phyloP scores from a whole-genome alignment of 2,888 invertebrate species.

The Ennomos fuscantarius region DNA sequence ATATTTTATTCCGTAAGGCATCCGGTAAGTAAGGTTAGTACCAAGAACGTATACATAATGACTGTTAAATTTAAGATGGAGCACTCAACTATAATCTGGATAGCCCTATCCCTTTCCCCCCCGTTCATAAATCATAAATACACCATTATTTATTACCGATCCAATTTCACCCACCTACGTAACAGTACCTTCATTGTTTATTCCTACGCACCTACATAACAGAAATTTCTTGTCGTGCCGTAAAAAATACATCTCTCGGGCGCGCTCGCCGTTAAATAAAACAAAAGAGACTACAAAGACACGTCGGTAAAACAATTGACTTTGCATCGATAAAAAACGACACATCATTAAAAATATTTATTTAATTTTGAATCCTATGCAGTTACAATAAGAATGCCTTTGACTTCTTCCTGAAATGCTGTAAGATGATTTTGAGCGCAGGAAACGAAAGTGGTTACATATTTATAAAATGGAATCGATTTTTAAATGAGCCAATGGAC shows the following conservation, averaged over 20 bases:
- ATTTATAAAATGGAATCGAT: slow-evolving; percentile 85
- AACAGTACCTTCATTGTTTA: slow-evolving; percentile 63
- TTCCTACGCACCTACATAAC: slow-evolving; percentile 59
- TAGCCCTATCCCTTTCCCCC: slow-evolving; percentile 43
- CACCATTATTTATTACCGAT: slow-evolving; percentile 81
- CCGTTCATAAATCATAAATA: slow-evolving; percentile 75
- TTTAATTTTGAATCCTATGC: slow-evolving; percentile 32
- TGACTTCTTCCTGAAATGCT: slow-evolving; percentile 42
- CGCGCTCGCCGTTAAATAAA: slow-evolving; percentile 79
- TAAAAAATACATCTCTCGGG: slow-evolving; percentile 70
- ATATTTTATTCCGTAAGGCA: not conserved
- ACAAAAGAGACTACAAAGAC: slow-evolving; percentile 82
- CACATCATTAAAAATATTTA: slow-evolving; percentile 50
- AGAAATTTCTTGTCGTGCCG: slow-evolving; percentile 55
- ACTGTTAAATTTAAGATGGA: slow-evolving; percentile 44
- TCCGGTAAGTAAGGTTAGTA: not conserved
- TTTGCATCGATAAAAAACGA: slow-evolving; percentile 51
- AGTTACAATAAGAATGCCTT: slow-evolving; percentile 46
- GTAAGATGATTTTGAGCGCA: slow-evolving; percentile 42
- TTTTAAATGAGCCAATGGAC: slow-evolving; percentile 82
- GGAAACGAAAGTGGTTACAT: slow-evolving; percentile 79
- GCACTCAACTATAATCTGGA: slow-evolving; percentile 50
- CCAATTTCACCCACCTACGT: slow-evolving; percentile 78
- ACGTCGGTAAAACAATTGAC: slow-evolving; percentile 83
- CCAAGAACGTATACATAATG: slow-evolving; percentile 34